Evolutionary conservation across 1,140 invertebrate genomes (phyloP).

Genomic region (Achatina immaculata): DNA sequence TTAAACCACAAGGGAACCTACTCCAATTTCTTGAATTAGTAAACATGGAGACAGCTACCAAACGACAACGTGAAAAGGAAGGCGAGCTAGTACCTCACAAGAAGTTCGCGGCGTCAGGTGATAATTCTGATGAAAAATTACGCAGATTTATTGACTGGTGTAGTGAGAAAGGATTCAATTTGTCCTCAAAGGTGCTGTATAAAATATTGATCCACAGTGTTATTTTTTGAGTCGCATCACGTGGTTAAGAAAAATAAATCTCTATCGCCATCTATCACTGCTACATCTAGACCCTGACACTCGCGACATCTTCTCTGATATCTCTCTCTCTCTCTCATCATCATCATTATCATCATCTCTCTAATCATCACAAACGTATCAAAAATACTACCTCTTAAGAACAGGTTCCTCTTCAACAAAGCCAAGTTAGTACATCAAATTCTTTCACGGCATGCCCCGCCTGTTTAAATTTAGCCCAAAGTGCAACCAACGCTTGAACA

Average conservation of each 20-base stretch:
- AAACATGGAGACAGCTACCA: neutral
- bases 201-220: neutral
- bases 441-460: too few species aligned
- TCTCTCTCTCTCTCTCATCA: neutral
- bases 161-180: slow-evolving; percentile 11
- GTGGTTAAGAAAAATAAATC: neutral
- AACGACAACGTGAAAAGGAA: neutral
- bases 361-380: too few species aligned
- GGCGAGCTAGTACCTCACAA: neutral
- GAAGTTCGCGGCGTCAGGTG: neutral
- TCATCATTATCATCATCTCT: neutral
- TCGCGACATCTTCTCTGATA: neutral
- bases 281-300: neutral
- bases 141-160: slow-evolving; percentile 29
- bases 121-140: slow-evolving; percentile 18
- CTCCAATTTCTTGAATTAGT: neutral
- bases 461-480: too few species aligned
- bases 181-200: slow-evolving; percentile 9
- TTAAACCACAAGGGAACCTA: slow-evolving; percentile 15
- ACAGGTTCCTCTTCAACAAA: too few species aligned
- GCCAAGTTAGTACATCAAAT: too few species aligned
- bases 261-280: neutral
- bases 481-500: too few species aligned
- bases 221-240: neutral
- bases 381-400: too few species aligned